A percentile compares a stretch with the other conserved stretches of the same genome.
Conservation (phyloP, 2,797 vertebrate genomes). For the Amphiprion clarkii region DNA sequence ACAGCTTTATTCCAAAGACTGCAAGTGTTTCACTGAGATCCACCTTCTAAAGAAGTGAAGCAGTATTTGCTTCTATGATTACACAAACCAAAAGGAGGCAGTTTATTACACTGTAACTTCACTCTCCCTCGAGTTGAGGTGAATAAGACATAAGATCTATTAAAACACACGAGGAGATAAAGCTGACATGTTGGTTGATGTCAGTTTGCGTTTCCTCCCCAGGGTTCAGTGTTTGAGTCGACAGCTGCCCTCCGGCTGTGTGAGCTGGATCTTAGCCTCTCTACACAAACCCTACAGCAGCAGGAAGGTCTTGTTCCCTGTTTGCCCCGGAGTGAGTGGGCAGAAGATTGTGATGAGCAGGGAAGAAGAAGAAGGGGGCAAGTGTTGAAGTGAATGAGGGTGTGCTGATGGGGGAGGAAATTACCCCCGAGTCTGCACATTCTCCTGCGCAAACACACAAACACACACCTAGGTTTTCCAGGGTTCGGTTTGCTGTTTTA, state of each 20-base stretch:
- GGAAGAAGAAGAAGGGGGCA: constrained; percentile 51
- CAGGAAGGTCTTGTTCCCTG: constrained; percentile 5
- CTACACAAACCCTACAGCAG: constrained; percentile 38
- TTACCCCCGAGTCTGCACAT: constrained; percentile 82
- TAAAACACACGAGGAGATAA: constrained; percentile 39
- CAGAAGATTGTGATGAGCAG: constrained; percentile 70
- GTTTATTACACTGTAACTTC: not conserved
- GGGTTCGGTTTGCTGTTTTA: constrained; percentile 80
- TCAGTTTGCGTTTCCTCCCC: constrained; percentile 39
- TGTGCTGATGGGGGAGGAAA: constrained; percentile 83
- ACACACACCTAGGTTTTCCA: constrained; percentile 67
- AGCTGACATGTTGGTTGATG: constrained; percentile 48
- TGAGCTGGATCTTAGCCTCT: constrained; percentile 49
- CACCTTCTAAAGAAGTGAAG: too few species aligned
- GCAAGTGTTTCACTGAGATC: too few species aligned
- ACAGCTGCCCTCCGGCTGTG: constrained; percentile 44
- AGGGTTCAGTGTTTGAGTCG: constrained; percentile 30
- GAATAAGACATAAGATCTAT: constrained; percentile 7
- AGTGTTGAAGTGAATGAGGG: constrained; percentile 59
- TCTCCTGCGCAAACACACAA: constrained; percentile 65
- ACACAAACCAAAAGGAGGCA: too few species aligned
- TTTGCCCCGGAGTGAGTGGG: constrained; percentile 61
- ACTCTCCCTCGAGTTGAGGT: not conserved
- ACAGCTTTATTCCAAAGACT: too few species aligned
- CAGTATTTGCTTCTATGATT: too few species aligned